Evolutionary conservation across 2,797 vertebrate species (phyloP), one percentile per base, ranked within the genome.

Genomic region (Aselliscus stoliczkanus): DNA sequence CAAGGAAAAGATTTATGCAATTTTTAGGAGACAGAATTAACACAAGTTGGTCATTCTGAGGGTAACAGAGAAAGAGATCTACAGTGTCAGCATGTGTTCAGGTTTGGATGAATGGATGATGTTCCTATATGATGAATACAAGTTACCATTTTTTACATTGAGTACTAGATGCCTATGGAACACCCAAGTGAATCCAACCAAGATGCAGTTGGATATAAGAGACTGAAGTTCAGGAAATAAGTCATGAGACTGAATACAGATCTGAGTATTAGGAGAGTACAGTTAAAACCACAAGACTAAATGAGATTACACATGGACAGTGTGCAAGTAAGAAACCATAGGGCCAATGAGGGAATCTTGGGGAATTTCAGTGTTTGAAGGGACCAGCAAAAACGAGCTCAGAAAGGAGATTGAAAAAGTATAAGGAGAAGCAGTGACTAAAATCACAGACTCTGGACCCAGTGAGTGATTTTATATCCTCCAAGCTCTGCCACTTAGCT

Each of bases 21-120:
- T 54, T 72, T 88, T 95, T 92, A 90, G 69, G 87, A 86, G 60
- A 73, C 93, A 80, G 39, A 92, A 95, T 87, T 87, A 93, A 44
- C 15, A 95, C 65, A 76, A 44, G 23, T 67, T 62, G 47, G 56
- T 92, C 37, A 87, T 88, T 96, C 56, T 92, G 39, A 42, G 44
- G 42, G 77, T 80, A 95, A 96, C 93, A 50, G 60, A 95, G 58
- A 93, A n/a, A 96, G 80, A 96, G 89, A 96, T 93, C 34, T 87
- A 62, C 37, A 13, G 69, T 79, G 12, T 86, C 73, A 83, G 69
- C 64, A 62, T 84, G 75, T 83, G 89, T 95, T 93, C 80, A 96
- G 75, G 84, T 82, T 89, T 77, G 14, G 65, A 52, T 92, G 75
- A 80, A n/a, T 80, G 52, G 79, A 50, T 81, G 37, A 89, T 42